Evolutionary conservation across 2,797 vertebrate species (phyloP).

Genomic region (Mastacembelus armatus): DNA sequence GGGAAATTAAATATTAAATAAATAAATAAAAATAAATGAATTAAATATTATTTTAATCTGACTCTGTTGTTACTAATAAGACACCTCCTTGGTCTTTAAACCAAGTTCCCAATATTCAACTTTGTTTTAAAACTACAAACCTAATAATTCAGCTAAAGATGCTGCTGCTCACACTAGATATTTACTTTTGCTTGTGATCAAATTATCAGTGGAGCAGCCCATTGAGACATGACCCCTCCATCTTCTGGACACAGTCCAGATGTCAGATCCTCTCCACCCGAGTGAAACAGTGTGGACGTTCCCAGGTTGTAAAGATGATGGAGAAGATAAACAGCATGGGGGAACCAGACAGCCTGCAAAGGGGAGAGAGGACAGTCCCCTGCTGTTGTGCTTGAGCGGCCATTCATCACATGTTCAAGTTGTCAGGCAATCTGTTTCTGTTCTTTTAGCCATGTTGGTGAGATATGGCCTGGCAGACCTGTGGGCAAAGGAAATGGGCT

Average conservation of each 20-base stretch:
- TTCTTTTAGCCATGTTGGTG: constrained; percentile 44
- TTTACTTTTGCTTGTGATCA: constrained; percentile 14
- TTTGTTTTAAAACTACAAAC: not conserved
- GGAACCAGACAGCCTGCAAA: not conserved
- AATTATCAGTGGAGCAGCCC: constrained; percentile 13
- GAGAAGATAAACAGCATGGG: constrained; percentile 62
- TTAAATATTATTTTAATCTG: not conserved
- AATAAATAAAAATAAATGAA: too few relatives aligned
- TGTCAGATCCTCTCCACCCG: constrained; percentile 44
- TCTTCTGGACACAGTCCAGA: constrained; percentile 64
- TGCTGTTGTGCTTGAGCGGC: constrained; percentile 55
- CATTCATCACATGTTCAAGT: constrained; percentile 64
- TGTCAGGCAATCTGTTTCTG: constrained; percentile 46
- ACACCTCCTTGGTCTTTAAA: too few relatives aligned
- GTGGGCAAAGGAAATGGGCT: constrained; percentile 56
- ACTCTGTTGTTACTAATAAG: not conserved
- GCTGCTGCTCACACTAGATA: not conserved
- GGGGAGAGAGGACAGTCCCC: constrained; percentile 17
- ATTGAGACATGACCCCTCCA: not conserved
- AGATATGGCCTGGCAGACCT: constrained; percentile 42
- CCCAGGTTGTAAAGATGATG: constrained; percentile 69
- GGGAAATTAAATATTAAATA: too few relatives aligned
- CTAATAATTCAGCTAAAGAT: not conserved
- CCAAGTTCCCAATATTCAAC: too few relatives aligned
- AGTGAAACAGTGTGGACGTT: constrained; percentile 41